These are phyloP conservation scores for Helicorthomorpha holstii DNA, from an alignment of 1,140 invertebrate species.

Conservation along the genomic window DNA sequence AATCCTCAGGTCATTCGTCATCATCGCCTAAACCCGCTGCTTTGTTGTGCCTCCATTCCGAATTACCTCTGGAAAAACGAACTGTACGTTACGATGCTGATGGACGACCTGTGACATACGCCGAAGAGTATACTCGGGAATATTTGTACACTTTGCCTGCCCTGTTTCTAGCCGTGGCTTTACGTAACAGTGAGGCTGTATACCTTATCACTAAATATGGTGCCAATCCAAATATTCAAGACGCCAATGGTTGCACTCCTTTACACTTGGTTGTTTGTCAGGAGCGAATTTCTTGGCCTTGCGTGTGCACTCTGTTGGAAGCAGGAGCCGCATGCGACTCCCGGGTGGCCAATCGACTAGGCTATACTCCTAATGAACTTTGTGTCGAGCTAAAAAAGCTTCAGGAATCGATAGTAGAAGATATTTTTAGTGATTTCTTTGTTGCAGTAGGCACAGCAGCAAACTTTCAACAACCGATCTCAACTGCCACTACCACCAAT, in stretches of 20 bases:
- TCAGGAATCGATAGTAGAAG: constrained; percentile 28
- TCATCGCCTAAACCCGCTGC: constrained; percentile 2
- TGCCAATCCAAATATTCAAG: constrained; percentile 29
- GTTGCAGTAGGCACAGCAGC: neutral
- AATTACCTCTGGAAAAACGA: constrained; percentile 7
- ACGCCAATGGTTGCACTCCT: constrained; percentile 34
- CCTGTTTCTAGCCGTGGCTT: constrained; percentile 33
- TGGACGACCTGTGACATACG: constrained; percentile 19
- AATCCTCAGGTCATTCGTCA: neutral
- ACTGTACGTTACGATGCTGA: constrained; percentile 13
- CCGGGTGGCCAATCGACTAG: constrained; percentile 24
- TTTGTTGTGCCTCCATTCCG: constrained; percentile 9
- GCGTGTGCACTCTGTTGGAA: constrained; percentile 32
- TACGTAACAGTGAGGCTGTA: constrained; percentile 30
- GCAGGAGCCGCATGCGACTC: constrained; percentile 31
- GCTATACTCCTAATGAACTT: constrained; percentile 29
- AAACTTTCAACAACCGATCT: too few species aligned
- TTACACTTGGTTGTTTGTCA: constrained; percentile 35
- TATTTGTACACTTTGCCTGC: constrained; percentile 34
- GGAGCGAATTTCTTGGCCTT: constrained; percentile 31
- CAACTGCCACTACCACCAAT: neutral
- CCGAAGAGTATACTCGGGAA: constrained; percentile 29
- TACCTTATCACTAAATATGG: constrained; percentile 36
- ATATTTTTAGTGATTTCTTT: constrained; percentile 10
- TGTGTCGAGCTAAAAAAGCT: constrained; percentile 27